phyloP scores from a whole-genome alignment of 2,797 vertebrate genomes.

The Dromococcyx pavoninus region DNA sequence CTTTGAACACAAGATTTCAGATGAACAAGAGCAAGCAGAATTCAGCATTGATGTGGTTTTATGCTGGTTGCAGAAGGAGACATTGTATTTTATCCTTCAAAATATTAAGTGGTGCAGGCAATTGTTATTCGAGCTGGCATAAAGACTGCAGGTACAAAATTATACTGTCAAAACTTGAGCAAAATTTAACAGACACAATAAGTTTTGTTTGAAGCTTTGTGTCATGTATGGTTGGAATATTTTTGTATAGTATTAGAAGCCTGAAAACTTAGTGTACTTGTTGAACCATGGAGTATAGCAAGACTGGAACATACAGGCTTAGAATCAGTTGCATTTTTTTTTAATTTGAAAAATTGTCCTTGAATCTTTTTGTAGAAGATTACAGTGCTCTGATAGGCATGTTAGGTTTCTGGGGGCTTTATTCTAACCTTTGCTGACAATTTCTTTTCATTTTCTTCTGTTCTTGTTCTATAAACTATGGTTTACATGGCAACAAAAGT shows the following conservation, averaged over 20 bases:
- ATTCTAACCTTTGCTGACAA: neutral
- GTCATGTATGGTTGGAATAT: neutral
- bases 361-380: neutral
- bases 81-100: neutral
- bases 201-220: neutral
- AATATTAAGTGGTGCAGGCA: neutral
- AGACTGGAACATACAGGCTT: neutral
- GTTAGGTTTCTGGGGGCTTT: neutral
- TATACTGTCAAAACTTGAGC: conserved; percentile 11
- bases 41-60: neutral
- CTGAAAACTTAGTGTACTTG: neutral
- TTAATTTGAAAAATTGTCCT: neutral
- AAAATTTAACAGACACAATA: neutral
- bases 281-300: neutral
- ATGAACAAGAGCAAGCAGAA: neutral
- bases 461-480: neutral
- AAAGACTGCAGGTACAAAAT: conserved; percentile 25
- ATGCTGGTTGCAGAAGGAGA: neutral
- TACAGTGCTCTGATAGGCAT: neutral
- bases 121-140: neutral
- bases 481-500: neutral
- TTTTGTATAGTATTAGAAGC: neutral
- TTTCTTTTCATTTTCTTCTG: neutral
- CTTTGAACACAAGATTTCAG: conserved; percentile 8
- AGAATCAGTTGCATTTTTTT: neutral